phyloP scores from a whole-genome alignment of 1,140 invertebrate species.

The Myzus persicae region DNA sequence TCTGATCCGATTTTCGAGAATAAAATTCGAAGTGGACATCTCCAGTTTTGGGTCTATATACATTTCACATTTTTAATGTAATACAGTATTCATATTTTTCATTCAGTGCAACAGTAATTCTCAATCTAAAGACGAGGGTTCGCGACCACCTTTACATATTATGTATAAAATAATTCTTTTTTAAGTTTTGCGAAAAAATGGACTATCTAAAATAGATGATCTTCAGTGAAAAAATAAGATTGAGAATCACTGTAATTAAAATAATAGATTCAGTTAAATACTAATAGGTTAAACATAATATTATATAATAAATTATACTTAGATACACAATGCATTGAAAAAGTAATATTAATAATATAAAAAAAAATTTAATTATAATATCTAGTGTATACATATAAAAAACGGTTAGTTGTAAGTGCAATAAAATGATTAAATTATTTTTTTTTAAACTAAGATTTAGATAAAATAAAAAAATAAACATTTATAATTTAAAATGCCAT shows the following conservation, averaged over 20 bases:
- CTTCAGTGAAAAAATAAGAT: background rate
- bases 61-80: background rate
- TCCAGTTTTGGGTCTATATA: conserved; percentile 29
- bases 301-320: background rate
- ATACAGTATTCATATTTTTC: background rate
- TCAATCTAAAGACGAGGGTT: background rate
- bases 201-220: too few relatives aligned
- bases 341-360: background rate
- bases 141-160: background rate
- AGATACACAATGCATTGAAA: background rate
- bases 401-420: background rate
- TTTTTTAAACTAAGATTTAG: background rate
- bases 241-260: background rate
- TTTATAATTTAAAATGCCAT: background rate
- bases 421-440: background rate
- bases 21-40: conserved; percentile 53
- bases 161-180: background rate
- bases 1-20: conserved; percentile 31
- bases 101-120: background rate
- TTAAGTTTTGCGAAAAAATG: background rate
- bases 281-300: background rate
- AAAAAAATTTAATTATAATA: background rate
- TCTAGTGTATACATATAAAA: background rate
- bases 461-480: background rate
- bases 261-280: background rate